These are phyloP conservation scores for Orchestia grillus DNA, from an alignment of 1,140 invertebrate genomes.

Conservation along the genomic window DNA sequence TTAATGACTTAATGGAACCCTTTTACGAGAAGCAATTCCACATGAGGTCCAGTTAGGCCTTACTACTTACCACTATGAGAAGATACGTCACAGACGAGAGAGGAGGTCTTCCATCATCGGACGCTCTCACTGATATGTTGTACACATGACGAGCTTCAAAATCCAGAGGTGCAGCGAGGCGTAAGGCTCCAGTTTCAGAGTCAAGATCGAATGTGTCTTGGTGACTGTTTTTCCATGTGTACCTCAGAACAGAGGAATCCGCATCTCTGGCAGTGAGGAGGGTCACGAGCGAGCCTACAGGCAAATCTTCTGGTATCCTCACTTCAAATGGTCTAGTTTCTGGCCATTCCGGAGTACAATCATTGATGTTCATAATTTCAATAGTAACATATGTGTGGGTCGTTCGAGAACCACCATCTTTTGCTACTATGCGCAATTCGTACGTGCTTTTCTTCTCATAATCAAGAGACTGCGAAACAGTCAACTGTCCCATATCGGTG, in stretches of 20 bases:
- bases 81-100: constrained; percentile 80
- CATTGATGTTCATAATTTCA: constrained; percentile 90
- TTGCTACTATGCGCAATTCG: constrained; percentile 85
- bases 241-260: constrained; percentile 82
- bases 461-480: constrained; percentile 82
- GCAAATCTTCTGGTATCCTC: constrained; percentile 91
- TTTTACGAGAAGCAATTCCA: no score
- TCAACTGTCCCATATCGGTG: constrained; percentile 81
- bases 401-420: constrained; percentile 80
- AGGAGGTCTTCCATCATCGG: constrained; percentile 81
- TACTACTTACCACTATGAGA: constrained; percentile 80
- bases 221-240: constrained; percentile 80
- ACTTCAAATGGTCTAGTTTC: constrained; percentile 72
- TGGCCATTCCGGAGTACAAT: constrained; percentile 86
- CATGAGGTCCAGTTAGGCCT: no score
- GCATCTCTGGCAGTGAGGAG: constrained; percentile 82
- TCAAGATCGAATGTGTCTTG: constrained; percentile 81
- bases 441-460: constrained; percentile 87
- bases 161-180: constrained; percentile 82
- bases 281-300: constrained; percentile 86
- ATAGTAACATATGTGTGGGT: constrained; percentile 74
- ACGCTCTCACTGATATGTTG: constrained; percentile 85
- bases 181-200: constrained; percentile 83
- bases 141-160: constrained; percentile 91
- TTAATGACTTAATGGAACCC: no score